Percentiles rank a stretch among this genome's conserved stretches.
These are phyloP conservation scores for Lacerta agilis DNA, from an alignment of 2,797 vertebrate species.

Conservation along the genomic window DNA sequence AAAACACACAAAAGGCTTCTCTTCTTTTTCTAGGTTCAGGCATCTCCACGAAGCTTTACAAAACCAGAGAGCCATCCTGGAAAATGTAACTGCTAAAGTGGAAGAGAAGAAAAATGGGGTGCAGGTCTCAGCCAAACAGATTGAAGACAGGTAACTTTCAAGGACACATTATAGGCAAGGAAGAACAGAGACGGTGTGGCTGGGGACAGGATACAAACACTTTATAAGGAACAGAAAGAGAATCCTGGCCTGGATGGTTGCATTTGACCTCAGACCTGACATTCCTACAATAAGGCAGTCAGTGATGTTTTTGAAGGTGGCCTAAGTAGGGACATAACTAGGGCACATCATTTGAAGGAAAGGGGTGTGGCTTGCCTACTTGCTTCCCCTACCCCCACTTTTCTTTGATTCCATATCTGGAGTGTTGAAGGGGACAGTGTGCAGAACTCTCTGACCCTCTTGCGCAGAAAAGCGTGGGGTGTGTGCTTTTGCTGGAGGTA, in stretches of 20 bases:
- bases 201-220: too few species aligned
- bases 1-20: neutral
- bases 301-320: neutral
- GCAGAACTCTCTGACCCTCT: neutral
- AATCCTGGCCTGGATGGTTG: too few species aligned
- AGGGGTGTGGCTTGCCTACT: neutral
- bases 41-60: conserved; percentile 81
- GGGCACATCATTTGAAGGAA: neutral
- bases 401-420: neutral
- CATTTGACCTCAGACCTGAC: too few species aligned
- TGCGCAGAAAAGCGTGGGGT: neutral
- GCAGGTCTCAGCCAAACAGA: conserved; percentile 80
- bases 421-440: neutral
- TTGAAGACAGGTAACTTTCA: conserved; percentile 80
- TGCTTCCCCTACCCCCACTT: neutral
- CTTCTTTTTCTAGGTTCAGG: conserved; percentile 73
- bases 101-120: conserved; percentile 80
- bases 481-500: neutral
- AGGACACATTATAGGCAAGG: too few species aligned
- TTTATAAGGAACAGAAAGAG: too few species aligned
- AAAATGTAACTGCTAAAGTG: conserved; percentile 81
- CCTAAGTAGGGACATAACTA: neutral
- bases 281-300: too few species aligned
- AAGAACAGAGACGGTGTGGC: too few species aligned
- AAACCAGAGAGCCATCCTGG: conserved; percentile 80